Percentiles rank a stretch among this genome's conserved stretches.
Conservation (phyloP, 2,113 vertebrate species). For the Mixornis gularis region DNA sequence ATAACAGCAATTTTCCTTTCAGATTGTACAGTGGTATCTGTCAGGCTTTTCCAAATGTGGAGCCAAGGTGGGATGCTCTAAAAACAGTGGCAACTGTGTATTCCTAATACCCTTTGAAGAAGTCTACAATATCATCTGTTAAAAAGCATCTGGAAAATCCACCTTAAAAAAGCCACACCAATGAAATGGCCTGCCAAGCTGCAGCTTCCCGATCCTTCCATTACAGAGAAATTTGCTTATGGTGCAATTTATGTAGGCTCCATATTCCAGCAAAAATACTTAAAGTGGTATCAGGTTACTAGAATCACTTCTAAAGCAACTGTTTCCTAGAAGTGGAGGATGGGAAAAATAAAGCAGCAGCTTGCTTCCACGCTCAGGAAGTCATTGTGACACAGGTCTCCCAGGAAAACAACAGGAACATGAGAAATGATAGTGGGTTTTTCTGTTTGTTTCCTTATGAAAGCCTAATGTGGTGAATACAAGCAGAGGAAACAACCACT, state of each 20-base stretch:
- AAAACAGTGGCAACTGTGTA: background rate
- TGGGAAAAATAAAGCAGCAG: background rate
- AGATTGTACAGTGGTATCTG: background rate
- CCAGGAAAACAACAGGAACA: background rate
- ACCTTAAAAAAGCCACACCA: slow-evolving; percentile 54
- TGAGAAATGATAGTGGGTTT: background rate
- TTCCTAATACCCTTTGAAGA: background rate
- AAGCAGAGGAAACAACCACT: background rate
- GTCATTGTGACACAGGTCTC: background rate
- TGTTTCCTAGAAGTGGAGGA: background rate
- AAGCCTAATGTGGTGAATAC: background rate
- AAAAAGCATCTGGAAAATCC: slow-evolving; percentile 40
- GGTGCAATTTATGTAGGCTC: slow-evolving; percentile 28
- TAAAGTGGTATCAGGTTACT: slow-evolving; percentile 32
- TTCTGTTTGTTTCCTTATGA: background rate
- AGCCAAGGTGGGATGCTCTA: background rate
- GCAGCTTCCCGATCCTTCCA: slow-evolving; percentile 47
- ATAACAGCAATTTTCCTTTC: background rate
- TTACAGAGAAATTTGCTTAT: slow-evolving; percentile 60
- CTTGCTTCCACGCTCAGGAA: background rate
- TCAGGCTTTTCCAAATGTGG: background rate
- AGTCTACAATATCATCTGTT: background rate
- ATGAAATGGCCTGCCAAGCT: slow-evolving; percentile 36
- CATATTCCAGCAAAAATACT: slow-evolving; percentile 59
- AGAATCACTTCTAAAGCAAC: slow-evolving; percentile 35